Conservation (phyloP, 2,888 invertebrate species). For the Monoplex corrugatus region DNA sequence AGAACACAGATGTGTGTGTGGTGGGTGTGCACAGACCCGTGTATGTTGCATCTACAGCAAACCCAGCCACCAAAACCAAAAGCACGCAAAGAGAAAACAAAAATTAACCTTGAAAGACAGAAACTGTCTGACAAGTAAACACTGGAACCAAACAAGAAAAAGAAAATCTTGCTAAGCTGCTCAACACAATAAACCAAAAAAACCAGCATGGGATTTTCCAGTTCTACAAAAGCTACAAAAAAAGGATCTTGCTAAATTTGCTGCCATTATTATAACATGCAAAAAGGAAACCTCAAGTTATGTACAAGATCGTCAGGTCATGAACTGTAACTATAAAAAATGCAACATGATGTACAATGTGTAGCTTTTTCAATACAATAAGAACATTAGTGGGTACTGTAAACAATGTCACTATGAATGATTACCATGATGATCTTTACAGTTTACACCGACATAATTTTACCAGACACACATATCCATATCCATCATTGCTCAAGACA, state of each 20-base stretch:
- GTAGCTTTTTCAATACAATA: neutral
- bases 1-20: neutral
- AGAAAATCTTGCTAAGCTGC: too few relatives aligned
- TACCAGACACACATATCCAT: too few relatives aligned
- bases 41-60: neutral
- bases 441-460: neutral
- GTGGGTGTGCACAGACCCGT: neutral
- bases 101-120: too few relatives aligned
- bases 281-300: neutral
- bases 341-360: neutral
- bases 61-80: neutral
- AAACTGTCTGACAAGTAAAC: too few relatives aligned
- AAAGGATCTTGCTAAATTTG: neutral
- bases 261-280: slow-evolving; percentile 15
- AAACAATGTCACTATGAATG: neutral
- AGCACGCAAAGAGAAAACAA: too few relatives aligned
- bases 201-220: too few relatives aligned
- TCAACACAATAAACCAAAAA: too few relatives aligned
- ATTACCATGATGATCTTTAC: neutral
- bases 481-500: too few relatives aligned
- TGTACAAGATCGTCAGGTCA: neutral
- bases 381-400: neutral
- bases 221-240: neutral
- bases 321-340: neutral
- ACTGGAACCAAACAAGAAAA: too few relatives aligned